Evolutionary conservation across 2,888 invertebrate genomes (phyloP).

Genomic region (Ornithoptera alexandrae): DNA sequence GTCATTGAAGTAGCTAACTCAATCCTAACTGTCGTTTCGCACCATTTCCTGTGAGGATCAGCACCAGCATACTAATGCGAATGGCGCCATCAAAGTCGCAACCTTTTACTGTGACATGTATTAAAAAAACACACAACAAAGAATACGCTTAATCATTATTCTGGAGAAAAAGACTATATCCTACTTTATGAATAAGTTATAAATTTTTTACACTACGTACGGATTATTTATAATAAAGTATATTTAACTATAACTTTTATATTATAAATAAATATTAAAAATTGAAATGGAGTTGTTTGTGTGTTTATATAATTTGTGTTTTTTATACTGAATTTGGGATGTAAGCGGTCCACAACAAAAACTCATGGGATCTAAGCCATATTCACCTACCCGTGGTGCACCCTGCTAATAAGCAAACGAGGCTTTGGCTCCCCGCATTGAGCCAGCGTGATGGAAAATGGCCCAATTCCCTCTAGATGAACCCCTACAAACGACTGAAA

Average conservation of each 20-base stretch:
- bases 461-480: no score
- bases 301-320: no score
- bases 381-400: no score
- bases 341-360: no score
- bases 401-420: no score
- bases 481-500: no score
- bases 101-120: slow-evolving; percentile 17
- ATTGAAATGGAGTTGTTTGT: not conserved
- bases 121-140: slow-evolving; percentile 12
- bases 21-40: slow-evolving; percentile 38
- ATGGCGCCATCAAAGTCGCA: slow-evolving; percentile 31
- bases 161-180: not conserved
- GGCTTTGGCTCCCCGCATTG: no score
- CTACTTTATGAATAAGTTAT: not conserved
- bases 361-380: no score
- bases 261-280: not conserved
- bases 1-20: slow-evolving; percentile 45
- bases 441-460: no score
- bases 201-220: not conserved
- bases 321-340: no score
- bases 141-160: slow-evolving; percentile 14
- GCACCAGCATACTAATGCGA: slow-evolving; percentile 38
- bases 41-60: slow-evolving; percentile 39
- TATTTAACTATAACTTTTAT: not conserved
- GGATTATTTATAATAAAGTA: not conserved